Evolutionary conservation across 2,888 invertebrate genomes (phyloP).

Genomic region (Lymantria monacha): DNA sequence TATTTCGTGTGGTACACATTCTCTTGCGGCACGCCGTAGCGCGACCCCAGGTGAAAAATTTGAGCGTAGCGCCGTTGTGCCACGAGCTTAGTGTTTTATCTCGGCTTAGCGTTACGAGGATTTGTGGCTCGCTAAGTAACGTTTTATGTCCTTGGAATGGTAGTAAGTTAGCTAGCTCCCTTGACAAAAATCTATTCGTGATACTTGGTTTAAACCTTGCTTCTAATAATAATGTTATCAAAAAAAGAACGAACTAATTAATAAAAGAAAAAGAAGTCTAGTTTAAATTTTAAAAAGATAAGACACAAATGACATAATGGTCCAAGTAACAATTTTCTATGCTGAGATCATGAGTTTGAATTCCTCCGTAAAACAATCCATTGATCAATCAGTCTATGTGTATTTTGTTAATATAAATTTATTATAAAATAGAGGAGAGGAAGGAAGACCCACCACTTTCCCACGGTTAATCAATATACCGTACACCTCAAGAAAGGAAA

Average conservation of each 20-base stretch:
- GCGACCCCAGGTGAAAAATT: conserved; percentile 77
- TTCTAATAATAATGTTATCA: not conserved
- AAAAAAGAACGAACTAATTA: not conserved
- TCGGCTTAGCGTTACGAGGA: conserved; percentile 81
- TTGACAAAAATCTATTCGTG: conserved; percentile 68
- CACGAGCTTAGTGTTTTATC: conserved; percentile 79
- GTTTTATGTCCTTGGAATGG: conserved; percentile 77
- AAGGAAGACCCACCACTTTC: no score
- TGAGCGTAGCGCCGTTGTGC: conserved; percentile 67
- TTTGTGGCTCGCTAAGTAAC: conserved; percentile 81
- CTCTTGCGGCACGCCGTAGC: conserved; percentile 32
- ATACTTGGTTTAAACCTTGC: conserved; percentile 11
- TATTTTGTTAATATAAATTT: no score
- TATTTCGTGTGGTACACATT: conserved; percentile 67
- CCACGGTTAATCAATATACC: no score
- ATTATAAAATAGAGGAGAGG: no score
- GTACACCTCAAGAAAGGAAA: no score
- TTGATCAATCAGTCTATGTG: no score
- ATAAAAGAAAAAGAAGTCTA: no score
- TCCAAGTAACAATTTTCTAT: no score
- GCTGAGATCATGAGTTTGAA: no score
- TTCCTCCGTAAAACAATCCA: no score
- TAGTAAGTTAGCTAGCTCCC: conserved; percentile 68
- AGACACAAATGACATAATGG: no score
- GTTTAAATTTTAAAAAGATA: no score